phyloP scores from a whole-genome alignment of 2,113 vertebrate genomes.

The Myrmophylax atrothorax region DNA sequence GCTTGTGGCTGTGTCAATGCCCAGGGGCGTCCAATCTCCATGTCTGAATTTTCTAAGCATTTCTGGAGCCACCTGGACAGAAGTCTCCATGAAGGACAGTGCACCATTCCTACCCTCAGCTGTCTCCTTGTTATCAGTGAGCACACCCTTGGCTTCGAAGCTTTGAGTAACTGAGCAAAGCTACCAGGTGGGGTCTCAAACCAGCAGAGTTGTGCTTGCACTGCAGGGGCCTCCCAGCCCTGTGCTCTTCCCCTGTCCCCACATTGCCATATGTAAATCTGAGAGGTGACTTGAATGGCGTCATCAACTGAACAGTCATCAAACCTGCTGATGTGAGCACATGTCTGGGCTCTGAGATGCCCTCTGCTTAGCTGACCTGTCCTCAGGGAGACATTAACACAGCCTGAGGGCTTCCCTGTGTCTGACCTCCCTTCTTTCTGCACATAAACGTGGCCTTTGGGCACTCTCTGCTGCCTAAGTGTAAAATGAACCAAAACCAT shows the following conservation, averaged over 20 bases:
- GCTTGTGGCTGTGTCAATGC: background rate
- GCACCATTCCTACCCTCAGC: background rate
- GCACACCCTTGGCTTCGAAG: background rate
- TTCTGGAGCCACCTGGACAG: background rate
- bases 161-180: background rate
- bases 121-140: background rate
- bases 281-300: background rate
- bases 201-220: background rate
- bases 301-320: background rate
- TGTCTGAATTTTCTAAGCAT: fast-evolving
- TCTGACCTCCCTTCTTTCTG: background rate
- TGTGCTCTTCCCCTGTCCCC: background rate
- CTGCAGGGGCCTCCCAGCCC: fast-evolving
- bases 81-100: fast-evolving
- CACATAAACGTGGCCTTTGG: background rate
- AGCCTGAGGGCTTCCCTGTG: background rate
- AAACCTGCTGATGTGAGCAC: background rate
- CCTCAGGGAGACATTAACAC: background rate
- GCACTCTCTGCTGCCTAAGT: background rate
- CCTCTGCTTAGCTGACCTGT: background rate
- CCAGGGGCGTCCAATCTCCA: background rate
- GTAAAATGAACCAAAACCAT: background rate
- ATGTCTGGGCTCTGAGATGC: background rate
- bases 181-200: background rate
- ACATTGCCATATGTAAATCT: background rate